Conservation (phyloP, 2,888 invertebrate species). For the Leucophora obtusa region DNA sequence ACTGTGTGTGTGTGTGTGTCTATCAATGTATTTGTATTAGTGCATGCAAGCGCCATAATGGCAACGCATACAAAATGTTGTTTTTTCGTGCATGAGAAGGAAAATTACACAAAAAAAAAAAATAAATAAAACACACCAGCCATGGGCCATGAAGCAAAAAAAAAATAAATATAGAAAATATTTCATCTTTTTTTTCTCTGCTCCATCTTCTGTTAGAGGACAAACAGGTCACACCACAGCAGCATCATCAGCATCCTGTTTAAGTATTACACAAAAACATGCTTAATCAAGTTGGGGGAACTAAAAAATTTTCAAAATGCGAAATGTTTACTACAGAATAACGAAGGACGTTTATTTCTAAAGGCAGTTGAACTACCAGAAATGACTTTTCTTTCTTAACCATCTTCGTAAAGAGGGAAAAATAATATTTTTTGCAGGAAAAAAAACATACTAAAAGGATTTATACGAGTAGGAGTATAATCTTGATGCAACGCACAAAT, state of each 20-base stretch:
- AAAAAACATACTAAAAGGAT: not conserved
- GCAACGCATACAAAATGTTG: slow-evolving; percentile 64
- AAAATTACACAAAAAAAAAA: slow-evolving; percentile 38
- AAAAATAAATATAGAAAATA: slow-evolving; percentile 69
- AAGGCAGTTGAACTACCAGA: slow-evolving; percentile 64
- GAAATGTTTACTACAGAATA: slow-evolving; percentile 55
- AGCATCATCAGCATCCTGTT: slow-evolving; percentile 26
- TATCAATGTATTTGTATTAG: slow-evolving; percentile 34
- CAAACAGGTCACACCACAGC: slow-evolving; percentile 74
- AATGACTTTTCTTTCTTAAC: slow-evolving; percentile 47
- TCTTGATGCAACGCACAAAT: slow-evolving; percentile 55
- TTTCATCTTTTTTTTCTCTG: slow-evolving; percentile 67
- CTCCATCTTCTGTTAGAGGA: slow-evolving; percentile 71
- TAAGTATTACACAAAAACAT: slow-evolving; percentile 44
- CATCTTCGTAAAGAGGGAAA: not conserved
- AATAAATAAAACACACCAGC: slow-evolving; percentile 36
- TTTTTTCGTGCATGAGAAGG: slow-evolving; percentile 52
- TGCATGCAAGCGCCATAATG: slow-evolving; percentile 57
- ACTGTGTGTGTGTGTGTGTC: slow-evolving; percentile 3
- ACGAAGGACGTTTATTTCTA: slow-evolving; percentile 61
- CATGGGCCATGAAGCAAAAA: slow-evolving; percentile 56
- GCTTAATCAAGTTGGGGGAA: slow-evolving; percentile 63
- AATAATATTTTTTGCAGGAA: not conserved
- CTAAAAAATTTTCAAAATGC: slow-evolving; percentile 40
- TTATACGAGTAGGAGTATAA: slow-evolving; percentile 32